Percentiles rank a stretch among this genome's conserved stretches.
Conservation (phyloP, 2,888 invertebrate species). For the Hesperia comma region DNA sequence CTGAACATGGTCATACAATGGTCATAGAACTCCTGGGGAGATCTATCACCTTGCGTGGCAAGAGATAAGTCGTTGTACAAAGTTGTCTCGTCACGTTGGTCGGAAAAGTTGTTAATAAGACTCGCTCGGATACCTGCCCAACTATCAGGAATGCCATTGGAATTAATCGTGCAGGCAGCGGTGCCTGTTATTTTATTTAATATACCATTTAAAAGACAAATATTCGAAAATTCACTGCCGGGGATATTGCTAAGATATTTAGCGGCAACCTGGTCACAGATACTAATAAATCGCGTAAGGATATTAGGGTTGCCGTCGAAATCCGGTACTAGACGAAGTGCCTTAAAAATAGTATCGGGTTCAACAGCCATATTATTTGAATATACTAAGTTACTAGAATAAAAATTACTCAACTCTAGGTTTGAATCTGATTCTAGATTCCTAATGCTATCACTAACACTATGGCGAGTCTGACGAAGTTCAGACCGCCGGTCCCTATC, state of each 20-base stretch:
- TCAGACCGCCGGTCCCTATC: conserved; percentile 30
- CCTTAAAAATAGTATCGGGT: conserved; percentile 32
- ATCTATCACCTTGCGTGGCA: conserved; percentile 31
- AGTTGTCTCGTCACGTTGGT: conserved; percentile 47
- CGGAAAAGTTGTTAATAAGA: conserved; percentile 47
- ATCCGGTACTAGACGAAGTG: conserved; percentile 68
- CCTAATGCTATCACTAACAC: conserved; percentile 24
- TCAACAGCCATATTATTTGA: conserved; percentile 14
- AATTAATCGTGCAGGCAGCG: conserved; percentile 41
- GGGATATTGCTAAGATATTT: conserved; percentile 28
- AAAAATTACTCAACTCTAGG: background rate
- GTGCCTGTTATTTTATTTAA: conserved; percentile 44
- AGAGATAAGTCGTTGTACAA: conserved; percentile 45
- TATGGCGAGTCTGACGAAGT: conserved; percentile 33
- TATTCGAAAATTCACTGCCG: conserved; percentile 34
- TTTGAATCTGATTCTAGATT: conserved; percentile 12
- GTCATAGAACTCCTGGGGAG: conserved; percentile 40
- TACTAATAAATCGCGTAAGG: conserved; percentile 43
- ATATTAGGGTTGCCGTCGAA: conserved; percentile 69
- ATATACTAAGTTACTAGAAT: conserved; percentile 10
- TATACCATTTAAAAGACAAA: conserved; percentile 41
- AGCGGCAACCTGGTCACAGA: conserved; percentile 45
- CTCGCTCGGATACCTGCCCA: conserved; percentile 43
- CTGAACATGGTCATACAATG: conserved; percentile 38
- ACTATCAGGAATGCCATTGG: conserved; percentile 43